Base-by-base conservation (phyloP, 2,113 vertebrate genomes). In the Oncorhynchus tshawytscha region DNA sequence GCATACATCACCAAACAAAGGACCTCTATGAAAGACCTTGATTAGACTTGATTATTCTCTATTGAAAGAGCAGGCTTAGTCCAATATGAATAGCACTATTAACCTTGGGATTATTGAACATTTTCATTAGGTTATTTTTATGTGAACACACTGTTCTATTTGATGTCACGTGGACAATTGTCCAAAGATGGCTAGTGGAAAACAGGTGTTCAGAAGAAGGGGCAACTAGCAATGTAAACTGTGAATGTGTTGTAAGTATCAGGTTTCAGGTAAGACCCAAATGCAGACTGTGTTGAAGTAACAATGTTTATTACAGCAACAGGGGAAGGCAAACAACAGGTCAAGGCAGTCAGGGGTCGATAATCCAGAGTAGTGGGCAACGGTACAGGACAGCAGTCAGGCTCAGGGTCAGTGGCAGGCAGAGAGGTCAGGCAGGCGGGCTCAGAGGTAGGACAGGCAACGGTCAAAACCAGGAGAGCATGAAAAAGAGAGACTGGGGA, bases 1-100 rank as follows among this genome's bases (percentile, higher is more conserved):
- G 62, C 88, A 89, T 89, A 85, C 72, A 91, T 89, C 90, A 87
- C 83, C 71, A 84, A 85, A 90, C 87, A 89, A 88, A 86, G 88
- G 84, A 84, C 82, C 78, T 75, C 70, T 74, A 71, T 80, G 79
- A 81, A 87, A 82, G 77, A 31, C 66, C 49, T 72, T 83, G 85
- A 87, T 91, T 87, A 86, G 79, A 78, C 73, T 70, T 82, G 82
- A 85, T 88, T 84, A 88, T 85, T 73, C 70, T 75, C 75, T 76
- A 76, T 86, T 90, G 75, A 79, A 80, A 85, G 65, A 76, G 57
- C 54, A 57, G 70, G 76, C 85, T 83, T 84, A 78, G 76, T 77
- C 48, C 45, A 78, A 80, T 73, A 78, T 86, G 82, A 86, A 87
- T 79, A 78, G 67, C 78, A 80, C 65, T 70, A 79, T 88, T 90